Percentiles rank a stretch among this genome's conserved stretches.
phyloP scores from a whole-genome alignment of 2,797 vertebrate species.

The Chloroceryle inda region DNA sequence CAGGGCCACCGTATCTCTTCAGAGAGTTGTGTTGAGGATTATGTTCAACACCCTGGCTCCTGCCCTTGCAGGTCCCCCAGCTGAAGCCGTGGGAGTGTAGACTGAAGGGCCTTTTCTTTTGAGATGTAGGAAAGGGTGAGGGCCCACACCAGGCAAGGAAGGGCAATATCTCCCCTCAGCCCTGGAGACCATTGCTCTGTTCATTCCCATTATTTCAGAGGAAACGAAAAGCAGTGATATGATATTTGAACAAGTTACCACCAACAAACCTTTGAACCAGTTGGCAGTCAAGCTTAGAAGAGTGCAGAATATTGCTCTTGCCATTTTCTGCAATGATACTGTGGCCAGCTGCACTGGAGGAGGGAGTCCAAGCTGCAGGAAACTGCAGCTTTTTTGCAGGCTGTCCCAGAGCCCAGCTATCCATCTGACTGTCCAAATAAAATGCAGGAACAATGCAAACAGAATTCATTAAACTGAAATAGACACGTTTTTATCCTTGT shows the following conservation, averaged over 20 bases:
- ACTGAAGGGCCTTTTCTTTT: neutral
- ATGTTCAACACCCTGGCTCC: neutral
- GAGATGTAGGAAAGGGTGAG: neutral
- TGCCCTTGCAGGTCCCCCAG: neutral
- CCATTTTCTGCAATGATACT: neutral
- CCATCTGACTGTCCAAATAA: conserved; percentile 51
- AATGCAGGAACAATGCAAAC: conserved; percentile 44
- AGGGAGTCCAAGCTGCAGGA: neutral
- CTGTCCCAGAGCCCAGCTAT: neutral
- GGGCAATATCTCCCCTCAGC: neutral
- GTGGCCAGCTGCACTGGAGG: neutral
- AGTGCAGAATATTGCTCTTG: neutral
- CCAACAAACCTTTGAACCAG: neutral
- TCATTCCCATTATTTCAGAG: neutral
- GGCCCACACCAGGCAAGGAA: neutral
- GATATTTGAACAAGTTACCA: neutral
- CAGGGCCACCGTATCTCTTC: neutral
- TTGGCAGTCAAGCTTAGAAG: neutral
- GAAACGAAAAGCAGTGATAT: neutral
- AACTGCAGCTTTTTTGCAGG: neutral
- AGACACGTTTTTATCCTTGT: conserved; percentile 49
- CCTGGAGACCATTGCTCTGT: neutral
- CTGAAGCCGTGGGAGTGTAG: neutral
- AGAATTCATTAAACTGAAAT: conserved; percentile 48
- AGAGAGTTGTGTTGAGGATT: neutral